phyloP scores from a whole-genome alignment of 2,888 invertebrate genomes.

The Himalopsyche japonica region DNA sequence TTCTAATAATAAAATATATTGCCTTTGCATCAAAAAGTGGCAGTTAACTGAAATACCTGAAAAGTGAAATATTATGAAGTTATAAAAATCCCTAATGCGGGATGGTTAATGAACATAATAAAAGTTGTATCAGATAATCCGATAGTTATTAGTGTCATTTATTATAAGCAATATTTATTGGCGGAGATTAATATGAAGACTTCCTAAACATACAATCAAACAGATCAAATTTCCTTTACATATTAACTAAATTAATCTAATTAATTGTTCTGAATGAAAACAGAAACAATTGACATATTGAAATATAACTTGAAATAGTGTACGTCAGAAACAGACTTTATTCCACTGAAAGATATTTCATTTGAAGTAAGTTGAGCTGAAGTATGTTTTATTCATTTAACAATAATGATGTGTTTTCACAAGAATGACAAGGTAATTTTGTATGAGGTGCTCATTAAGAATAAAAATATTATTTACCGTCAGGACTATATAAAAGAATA shows the following conservation, averaged over 20 bases:
- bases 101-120: no score
- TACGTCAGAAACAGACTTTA: constrained; percentile 24
- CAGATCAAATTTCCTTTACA: neutral
- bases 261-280: constrained; percentile 10
- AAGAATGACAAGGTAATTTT: neutral
- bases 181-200: no score
- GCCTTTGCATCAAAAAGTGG: no score
- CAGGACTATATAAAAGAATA: neutral
- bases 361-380: constrained; percentile 6
- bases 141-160: no score
- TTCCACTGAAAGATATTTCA: constrained; percentile 2
- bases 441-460: neutral
- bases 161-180: no score
- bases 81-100: no score
- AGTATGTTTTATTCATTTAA: constrained; percentile 6
- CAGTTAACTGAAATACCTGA: no score
- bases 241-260: neutral
- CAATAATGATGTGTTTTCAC: constrained; percentile 16
- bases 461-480: neutral
- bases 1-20: no score
- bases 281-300: constrained; percentile 24
- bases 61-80: no score
- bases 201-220: neutral
- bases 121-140: no score
- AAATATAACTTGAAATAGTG: constrained; percentile 25